Evolutionary conservation across 2,113 vertebrate genomes (phyloP).

Genomic region (Alethe castanea): DNA sequence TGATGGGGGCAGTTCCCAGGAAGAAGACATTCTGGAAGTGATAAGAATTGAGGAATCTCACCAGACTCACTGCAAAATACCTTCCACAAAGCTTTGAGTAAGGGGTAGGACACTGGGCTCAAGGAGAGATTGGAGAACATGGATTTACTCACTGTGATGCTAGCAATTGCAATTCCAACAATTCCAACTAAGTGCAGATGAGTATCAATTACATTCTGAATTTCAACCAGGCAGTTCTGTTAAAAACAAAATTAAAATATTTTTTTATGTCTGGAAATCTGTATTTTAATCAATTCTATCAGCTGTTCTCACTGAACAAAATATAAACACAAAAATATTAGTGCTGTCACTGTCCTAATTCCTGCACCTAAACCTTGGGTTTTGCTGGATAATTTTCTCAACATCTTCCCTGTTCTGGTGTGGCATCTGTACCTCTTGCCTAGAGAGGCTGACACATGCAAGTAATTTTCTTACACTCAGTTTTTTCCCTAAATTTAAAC

Average conservation of each 20-base stretch:
- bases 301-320: not conserved
- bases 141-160: constrained; percentile 86
- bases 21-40: not conserved
- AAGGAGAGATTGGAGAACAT: not conserved
- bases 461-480: not conserved
- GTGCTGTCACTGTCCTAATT: not conserved
- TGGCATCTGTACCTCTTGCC: not conserved
- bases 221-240: constrained; percentile 87
- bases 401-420: not conserved
- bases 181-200: constrained; percentile 91
- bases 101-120: not conserved
- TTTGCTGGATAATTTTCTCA: not conserved
- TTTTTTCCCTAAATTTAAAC: not conserved
- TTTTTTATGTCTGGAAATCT: not conserved
- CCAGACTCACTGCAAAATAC: not conserved
- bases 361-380: not conserved
- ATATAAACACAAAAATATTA: not conserved
- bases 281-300: not conserved
- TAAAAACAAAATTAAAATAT: not conserved
- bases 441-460: not conserved
- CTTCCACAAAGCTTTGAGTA: not conserved
- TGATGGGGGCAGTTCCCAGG: not conserved
- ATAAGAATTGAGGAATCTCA: not conserved
- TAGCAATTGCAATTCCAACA: constrained; percentile 90
- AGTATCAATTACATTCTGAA: constrained; percentile 81